These are phyloP conservation scores for Drosophila pegasa DNA, from an alignment of 2,888 invertebrate species.

Conservation along the genomic window DNA sequence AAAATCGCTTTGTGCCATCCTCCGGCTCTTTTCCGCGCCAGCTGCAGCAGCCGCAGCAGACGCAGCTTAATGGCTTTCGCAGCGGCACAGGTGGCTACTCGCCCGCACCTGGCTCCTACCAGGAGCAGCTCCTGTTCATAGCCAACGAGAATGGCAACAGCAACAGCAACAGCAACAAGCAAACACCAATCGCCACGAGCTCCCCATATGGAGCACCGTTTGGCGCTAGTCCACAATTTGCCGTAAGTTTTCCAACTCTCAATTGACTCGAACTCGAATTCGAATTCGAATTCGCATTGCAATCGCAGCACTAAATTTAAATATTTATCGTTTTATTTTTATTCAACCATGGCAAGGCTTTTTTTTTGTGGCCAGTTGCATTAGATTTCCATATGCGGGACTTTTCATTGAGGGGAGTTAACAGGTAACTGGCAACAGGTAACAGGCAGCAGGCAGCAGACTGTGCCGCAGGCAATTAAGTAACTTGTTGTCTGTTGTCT, in stretches of 20 bases:
- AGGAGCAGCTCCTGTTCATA: conserved; percentile 83
- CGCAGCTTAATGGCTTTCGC: conserved; percentile 54
- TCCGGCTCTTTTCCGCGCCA: conserved; percentile 76
- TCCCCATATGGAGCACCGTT: conserved; percentile 69
- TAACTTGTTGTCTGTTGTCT: conserved; percentile 46
- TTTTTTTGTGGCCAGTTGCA: conserved; percentile 33
- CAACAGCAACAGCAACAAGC: conserved; percentile 51
- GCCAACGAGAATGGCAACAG: conserved; percentile 70
- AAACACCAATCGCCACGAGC: conserved; percentile 35
- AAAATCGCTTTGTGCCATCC: conserved; percentile 84
- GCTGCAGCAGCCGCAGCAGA: conserved; percentile 46
- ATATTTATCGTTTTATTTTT: conserved; percentile 30
- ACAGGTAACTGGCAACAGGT: conserved; percentile 15
- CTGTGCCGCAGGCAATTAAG: conserved; percentile 60
- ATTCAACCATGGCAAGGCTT: not conserved
- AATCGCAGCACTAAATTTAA: conserved; percentile 26
- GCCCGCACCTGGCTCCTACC: conserved; percentile 81
- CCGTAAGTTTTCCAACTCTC: conserved; percentile 53
- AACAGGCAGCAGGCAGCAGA: conserved; percentile 18
- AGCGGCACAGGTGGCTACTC: conserved; percentile 51
- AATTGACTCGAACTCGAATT: conserved; percentile 14
- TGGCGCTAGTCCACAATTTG: conserved; percentile 64
- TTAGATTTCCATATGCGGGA: conserved; percentile 46
- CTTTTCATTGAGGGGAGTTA: conserved; percentile 10
- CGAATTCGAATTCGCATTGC: not conserved